These are phyloP conservation scores for Drosophila pectinifera DNA, from an alignment of 1,140 invertebrate species.

Conservation along the genomic window DNA sequence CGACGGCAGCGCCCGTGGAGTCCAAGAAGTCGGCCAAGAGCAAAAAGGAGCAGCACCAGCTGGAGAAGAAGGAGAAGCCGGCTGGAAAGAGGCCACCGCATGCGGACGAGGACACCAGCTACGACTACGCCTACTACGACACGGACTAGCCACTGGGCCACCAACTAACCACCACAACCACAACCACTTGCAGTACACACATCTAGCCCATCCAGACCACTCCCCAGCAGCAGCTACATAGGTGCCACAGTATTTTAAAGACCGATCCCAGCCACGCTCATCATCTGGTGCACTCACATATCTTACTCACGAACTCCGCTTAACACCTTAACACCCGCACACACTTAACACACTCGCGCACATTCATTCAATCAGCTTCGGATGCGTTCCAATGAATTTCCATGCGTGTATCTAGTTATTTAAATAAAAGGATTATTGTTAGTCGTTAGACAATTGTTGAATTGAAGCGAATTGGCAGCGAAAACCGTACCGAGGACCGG, in stretches of 20 bases:
- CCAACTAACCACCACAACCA: slow-evolving; percentile 34
- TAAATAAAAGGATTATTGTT: slow-evolving; percentile 80
- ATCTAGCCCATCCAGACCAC: slow-evolving; percentile 12
- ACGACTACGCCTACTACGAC: slow-evolving; percentile 90
- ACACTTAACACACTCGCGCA: slow-evolving; percentile 62
- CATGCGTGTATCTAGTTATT: slow-evolving; percentile 84
- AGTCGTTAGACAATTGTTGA: slow-evolving; percentile 84
- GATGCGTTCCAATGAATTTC: slow-evolving; percentile 79
- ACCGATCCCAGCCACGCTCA: slow-evolving; percentile 17
- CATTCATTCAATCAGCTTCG: slow-evolving; percentile 72
- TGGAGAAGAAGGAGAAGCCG: slow-evolving; percentile 72
- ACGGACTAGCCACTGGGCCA: slow-evolving; percentile 82
- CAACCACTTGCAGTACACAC: slow-evolving; percentile 21
- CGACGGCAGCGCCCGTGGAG: slow-evolving; percentile 38
- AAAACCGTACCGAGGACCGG: slow-evolving; percentile 34
- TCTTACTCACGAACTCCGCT: slow-evolving; percentile 25
- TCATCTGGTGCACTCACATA: slow-evolving; percentile 10
- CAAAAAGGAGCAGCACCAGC: slow-evolving; percentile 60
- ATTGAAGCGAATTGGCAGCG: slow-evolving; percentile 48
- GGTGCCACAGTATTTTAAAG: slow-evolving; percentile 76
- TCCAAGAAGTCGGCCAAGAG: slow-evolving; percentile 66
- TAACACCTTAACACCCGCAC: slow-evolving; percentile 48
- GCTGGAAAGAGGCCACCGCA: slow-evolving; percentile 64
- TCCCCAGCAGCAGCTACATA: slow-evolving; percentile 35
- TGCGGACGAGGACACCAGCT: slow-evolving; percentile 87